Evolutionary conservation across 2,888 invertebrate species (phyloP).

Genomic region (Aquatica leii): DNA sequence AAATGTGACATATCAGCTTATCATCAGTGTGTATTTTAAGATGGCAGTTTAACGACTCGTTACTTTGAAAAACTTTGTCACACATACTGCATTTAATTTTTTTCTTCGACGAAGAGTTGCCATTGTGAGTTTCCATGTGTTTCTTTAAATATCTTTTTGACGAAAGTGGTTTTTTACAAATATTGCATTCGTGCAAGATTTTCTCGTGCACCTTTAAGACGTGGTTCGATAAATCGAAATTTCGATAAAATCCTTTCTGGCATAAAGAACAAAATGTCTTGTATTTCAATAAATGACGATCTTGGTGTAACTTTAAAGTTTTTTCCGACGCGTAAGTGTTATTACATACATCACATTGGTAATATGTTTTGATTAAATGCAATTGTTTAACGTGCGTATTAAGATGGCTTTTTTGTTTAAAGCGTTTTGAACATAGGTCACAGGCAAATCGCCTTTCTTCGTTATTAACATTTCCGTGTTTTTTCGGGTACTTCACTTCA

Average conservation of each 20-base stretch:
- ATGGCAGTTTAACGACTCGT: background rate
- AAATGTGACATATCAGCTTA: slow-evolving; percentile 49
- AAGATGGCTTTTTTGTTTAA: background rate
- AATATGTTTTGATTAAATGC: too few relatives aligned
- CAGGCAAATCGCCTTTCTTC: background rate
- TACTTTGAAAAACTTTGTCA: background rate
- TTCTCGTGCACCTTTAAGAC: too few relatives aligned
- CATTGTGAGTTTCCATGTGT: too few relatives aligned
- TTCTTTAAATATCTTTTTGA: too few relatives aligned
- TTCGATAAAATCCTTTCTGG: slow-evolving; percentile 36
- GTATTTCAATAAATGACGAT: slow-evolving; percentile 57
- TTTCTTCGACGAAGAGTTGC: slow-evolving; percentile 16
- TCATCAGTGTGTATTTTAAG: background rate
- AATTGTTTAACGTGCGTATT: slow-evolving; percentile 52
- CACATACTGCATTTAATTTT: slow-evolving; percentile 22
- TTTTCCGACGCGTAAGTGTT: slow-evolving; percentile 16
- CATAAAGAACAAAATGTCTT: slow-evolving; percentile 63
- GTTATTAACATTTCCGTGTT: background rate
- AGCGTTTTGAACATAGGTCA: background rate
- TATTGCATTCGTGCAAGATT: too few relatives aligned
- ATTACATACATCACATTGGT: slow-evolving; percentile 23
- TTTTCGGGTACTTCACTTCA: too few relatives aligned
- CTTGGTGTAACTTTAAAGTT: slow-evolving; percentile 44
- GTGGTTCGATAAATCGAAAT: too few relatives aligned
- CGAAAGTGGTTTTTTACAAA: too few relatives aligned